These are phyloP conservation scores for Pterocles gutturalis DNA, from an alignment of 2,113 vertebrate genomes.

Conservation along the genomic window DNA sequence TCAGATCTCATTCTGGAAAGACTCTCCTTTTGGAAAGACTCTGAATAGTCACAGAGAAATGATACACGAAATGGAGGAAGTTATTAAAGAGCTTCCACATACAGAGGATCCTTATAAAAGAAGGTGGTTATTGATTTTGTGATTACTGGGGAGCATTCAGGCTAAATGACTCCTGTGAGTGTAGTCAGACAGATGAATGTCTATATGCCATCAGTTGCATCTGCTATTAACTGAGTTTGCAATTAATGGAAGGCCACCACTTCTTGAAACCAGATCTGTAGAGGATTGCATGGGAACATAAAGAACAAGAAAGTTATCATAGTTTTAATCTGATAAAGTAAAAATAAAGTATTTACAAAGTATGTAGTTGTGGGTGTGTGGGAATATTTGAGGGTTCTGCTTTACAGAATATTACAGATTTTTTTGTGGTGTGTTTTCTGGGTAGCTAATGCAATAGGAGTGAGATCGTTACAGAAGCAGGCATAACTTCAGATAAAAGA, in stretches of 20 bases:
- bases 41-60: neutral
- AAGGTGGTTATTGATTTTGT: constrained; percentile 63
- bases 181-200: constrained; percentile 26
- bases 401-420: neutral
- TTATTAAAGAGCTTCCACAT: constrained; percentile 29
- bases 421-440: neutral
- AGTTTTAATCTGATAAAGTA: neutral
- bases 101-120: constrained; percentile 28
- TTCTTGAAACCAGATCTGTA: neutral
- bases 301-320: neutral
- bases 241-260: neutral
- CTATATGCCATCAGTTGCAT: neutral
- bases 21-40: neutral
- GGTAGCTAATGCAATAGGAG: neutral
- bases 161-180: constrained; percentile 36
- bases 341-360: neutral
- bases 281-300: neutral
- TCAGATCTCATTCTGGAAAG: neutral
- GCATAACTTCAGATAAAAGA: no score
- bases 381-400: neutral
- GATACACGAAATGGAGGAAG: neutral
- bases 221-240: neutral
- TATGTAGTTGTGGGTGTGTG: neutral
- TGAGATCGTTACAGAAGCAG: no score
- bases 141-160: constrained; percentile 34